Base-by-base conservation (phyloP, 2,888 invertebrate genomes). In the Trachelus tabidus region DNA sequence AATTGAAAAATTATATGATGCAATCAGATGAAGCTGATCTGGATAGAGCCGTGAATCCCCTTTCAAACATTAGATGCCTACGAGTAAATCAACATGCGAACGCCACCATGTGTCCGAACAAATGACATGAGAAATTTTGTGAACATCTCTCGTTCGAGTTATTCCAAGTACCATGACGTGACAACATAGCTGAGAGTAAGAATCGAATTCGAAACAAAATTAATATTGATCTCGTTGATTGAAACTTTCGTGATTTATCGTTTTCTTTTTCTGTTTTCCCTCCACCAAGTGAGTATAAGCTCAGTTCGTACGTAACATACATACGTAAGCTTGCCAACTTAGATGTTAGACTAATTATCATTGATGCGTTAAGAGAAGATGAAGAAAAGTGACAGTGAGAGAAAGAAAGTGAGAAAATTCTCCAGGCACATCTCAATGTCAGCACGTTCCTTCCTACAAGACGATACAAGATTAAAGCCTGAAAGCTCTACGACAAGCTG, bases 31-130 rank as follows among this genome's bases (percentile, higher is more conserved):
- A 77, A 34, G 73, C 35, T 77, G 30, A 73, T 56, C 77, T 37
- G 73, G 76, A 77, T 69, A 75, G 34, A 73, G 78, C 56, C 56
- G 56, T 9, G 74, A 75, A 73, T 76, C 12, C 23, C 76, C 33
- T 80, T 81, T 68, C 73, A 69, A 81, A 80, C 69, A 73, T 77
- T 78, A 75, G 68, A 77, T 73, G 73, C 76, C 75, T 74, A 73
- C 40, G 33, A 68, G 68, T 77, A 75, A 76, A 74, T 73, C 77
- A 76, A 83, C 76, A 82, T 75, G 77, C 75, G 75, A 80, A 74
- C 79, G 78, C 76, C 73, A 68, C 75, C 71, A 76, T 68, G 40
- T 71, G 71, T 71, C 81, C 74, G 82, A 79, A 76, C 79, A 81
- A 76, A 83, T 80, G 81, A 81, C 79, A 77, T 74, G 31, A 35